These are phyloP conservation scores for Hartigia nigra DNA, from an alignment of 2,888 invertebrate species.

Conservation along the genomic window DNA sequence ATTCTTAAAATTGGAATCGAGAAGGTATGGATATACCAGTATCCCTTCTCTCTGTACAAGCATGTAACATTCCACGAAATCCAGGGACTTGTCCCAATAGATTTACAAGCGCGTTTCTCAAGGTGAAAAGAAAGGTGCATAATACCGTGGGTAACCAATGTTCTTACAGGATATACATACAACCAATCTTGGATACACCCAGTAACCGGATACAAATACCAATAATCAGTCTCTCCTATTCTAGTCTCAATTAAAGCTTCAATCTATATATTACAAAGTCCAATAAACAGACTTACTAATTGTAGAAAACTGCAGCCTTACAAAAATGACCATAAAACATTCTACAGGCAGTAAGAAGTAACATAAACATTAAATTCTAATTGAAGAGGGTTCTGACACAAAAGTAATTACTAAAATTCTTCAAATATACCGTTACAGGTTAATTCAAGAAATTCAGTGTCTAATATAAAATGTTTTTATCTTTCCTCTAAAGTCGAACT, in stretches of 20 bases:
- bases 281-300: not conserved
- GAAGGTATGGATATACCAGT: not conserved
- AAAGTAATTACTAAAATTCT: not conserved
- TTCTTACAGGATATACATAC: not conserved
- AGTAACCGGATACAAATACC: not conserved
- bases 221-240: not conserved
- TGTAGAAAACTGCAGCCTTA: not conserved
- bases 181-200: not conserved
- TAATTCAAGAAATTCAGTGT: not conserved
- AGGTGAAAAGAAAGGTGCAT: constrained; percentile 40
- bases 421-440: not conserved
- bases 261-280: not conserved
- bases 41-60: constrained; percentile 6
- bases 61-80: constrained; percentile 25
- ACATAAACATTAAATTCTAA: not conserved
- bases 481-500: not conserved
- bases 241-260: not conserved
- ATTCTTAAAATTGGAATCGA: not conserved
- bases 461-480: not conserved
- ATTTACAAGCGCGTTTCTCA: constrained; percentile 23
- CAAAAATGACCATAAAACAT: not conserved
- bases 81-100: constrained; percentile 31
- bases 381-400: not conserved
- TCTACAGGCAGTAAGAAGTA: not conserved
- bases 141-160: constrained; percentile 34